These are phyloP conservation scores for Piprites chloris DNA, from an alignment of 2,113 vertebrate species.

Conservation along the genomic window DNA sequence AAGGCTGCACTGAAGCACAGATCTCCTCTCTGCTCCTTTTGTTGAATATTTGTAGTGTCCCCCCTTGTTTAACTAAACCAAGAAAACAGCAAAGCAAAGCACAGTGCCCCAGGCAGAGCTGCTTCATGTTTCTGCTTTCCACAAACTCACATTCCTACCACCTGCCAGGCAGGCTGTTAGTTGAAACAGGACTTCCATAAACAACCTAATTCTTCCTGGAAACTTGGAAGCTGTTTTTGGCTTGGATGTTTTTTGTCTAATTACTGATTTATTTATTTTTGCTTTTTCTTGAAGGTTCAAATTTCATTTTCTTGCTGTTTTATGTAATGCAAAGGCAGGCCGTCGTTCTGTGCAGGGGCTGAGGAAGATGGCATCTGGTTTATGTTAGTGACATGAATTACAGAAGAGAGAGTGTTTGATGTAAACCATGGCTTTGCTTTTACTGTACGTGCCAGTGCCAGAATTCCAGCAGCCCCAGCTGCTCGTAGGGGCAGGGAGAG, in stretches of 20 bases:
- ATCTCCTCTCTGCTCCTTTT: not conserved
- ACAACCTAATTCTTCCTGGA: constrained; percentile 66
- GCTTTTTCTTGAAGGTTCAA: constrained; percentile 17
- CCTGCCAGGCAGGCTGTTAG: constrained; percentile 64
- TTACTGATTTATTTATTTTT: constrained; percentile 54
- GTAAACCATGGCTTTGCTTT: constrained; percentile 46
- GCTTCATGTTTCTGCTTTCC: constrained; percentile 22
- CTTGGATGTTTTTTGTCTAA: constrained; percentile 50
- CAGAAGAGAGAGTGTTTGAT: constrained; percentile 51
- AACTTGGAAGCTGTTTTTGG: constrained; percentile 58
- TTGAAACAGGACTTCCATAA: constrained; percentile 62
- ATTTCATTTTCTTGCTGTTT: constrained; percentile 45
- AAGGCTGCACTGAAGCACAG: accelerated
- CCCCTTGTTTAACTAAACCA: constrained; percentile 20
- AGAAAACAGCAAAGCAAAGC: constrained; percentile 10
- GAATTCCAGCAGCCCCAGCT: constrained; percentile 42
- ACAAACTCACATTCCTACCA: constrained; percentile 51
- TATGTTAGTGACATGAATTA: constrained; percentile 60
- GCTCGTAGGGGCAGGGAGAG: not conserved
- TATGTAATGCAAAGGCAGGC: constrained; percentile 21
- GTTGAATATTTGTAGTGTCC: not conserved
- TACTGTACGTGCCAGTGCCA: constrained; percentile 36
- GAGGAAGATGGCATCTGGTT: constrained; percentile 61
- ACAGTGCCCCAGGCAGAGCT: constrained; percentile 6
- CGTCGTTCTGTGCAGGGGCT: not conserved